phyloP scores from a whole-genome alignment of 2,113 vertebrate species.

The Sander lucioperca region DNA sequence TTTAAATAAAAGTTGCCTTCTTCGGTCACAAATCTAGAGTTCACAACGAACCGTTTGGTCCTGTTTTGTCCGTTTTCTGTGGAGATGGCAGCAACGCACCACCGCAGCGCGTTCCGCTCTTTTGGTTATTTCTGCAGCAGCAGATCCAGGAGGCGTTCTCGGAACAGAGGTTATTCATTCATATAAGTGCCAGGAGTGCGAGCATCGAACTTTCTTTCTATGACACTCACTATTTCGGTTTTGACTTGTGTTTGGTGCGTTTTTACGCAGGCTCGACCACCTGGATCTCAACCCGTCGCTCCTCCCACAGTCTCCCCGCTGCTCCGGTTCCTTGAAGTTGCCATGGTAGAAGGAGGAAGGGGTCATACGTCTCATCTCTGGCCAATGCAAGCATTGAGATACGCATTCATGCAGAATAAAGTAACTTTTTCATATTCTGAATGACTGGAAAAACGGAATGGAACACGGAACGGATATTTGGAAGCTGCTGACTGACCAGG shows the following conservation, averaged over 20 bases:
- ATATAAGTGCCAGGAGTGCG: constrained; percentile 15
- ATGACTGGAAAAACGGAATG: not conserved
- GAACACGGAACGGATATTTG: constrained; percentile 10
- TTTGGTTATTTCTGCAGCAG: constrained; percentile 23
- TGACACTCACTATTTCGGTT: constrained; percentile 40
- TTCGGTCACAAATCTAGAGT: not conserved
- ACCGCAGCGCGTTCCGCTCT: constrained; percentile 25
- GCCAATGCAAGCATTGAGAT: constrained; percentile 18
- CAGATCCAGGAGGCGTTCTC: constrained; percentile 18
- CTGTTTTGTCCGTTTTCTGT: not conserved
- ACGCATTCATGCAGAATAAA: not conserved
- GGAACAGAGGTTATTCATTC: constrained; percentile 44
- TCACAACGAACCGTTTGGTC: not conserved
- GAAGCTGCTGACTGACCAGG: not conserved
- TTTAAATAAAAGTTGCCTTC: constrained; percentile 15
- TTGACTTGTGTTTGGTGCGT: constrained; percentile 51
- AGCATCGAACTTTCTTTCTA: not conserved
- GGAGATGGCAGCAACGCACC: constrained; percentile 54
- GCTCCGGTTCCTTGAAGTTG: constrained; percentile 44
- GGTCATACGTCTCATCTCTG: constrained; percentile 43
- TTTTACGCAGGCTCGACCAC: constrained; percentile 72
- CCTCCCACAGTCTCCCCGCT: constrained; percentile 61
- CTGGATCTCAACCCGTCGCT: constrained; percentile 69
- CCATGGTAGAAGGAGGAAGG: constrained; percentile 51
- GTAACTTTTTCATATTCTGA: not conserved